Conservation (phyloP, 1,140 invertebrate genomes). For the Diabrotica undecimpunctata region DNA sequence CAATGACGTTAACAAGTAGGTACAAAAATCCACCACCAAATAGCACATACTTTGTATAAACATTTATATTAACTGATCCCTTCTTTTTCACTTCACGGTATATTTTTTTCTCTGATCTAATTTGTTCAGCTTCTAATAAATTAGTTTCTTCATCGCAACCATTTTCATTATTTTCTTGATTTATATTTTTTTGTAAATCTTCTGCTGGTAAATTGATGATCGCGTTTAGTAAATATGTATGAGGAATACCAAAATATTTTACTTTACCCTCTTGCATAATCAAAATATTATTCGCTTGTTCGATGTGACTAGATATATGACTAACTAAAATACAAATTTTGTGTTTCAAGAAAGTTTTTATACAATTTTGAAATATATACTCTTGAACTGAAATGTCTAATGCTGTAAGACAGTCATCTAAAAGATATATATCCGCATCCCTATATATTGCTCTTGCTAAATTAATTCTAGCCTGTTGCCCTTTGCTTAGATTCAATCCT, state of each 20-base stretch:
- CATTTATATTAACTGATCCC: slow-evolving; percentile 15
- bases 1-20: slow-evolving; percentile 10
- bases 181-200: background rate
- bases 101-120: slow-evolving; percentile 4
- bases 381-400: slow-evolving; percentile 69
- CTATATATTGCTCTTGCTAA: slow-evolving; percentile 80
- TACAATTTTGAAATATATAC: slow-evolving; percentile 68
- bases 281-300: slow-evolving; percentile 38
- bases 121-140: slow-evolving; percentile 12
- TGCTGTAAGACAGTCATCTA: slow-evolving; percentile 82
- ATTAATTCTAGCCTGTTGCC: slow-evolving; percentile 86
- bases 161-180: background rate
- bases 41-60: slow-evolving; percentile 23
- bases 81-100: slow-evolving; percentile 24
- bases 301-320: slow-evolving; percentile 81
- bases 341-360: slow-evolving; percentile 62
- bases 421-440: slow-evolving; percentile 72
- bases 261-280: slow-evolving; percentile 28
- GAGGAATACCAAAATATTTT: slow-evolving; percentile 24
- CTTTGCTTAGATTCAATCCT: slow-evolving; percentile 81
- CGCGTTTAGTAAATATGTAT: background rate
- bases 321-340: slow-evolving; percentile 79
- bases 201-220: background rate
- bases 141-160: background rate
- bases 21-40: slow-evolving; percentile 25